Conservation (phyloP, 2,113 vertebrate species). For the Ophthalmolycus amberensis region DNA sequence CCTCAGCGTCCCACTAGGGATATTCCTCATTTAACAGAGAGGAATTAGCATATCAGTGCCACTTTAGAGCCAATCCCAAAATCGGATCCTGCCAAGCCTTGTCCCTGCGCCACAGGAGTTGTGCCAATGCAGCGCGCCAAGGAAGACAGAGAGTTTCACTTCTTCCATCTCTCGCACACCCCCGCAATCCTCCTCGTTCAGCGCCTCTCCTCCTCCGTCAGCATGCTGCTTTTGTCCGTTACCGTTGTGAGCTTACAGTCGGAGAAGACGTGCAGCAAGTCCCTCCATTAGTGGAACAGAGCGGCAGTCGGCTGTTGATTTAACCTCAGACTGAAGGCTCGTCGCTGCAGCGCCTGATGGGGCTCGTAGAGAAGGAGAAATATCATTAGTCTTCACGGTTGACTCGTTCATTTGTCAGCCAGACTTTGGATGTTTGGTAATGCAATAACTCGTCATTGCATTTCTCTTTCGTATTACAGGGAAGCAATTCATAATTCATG, state of each 20-base stretch:
- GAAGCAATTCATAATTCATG: constrained; percentile 25
- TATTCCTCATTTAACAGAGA: constrained; percentile 55
- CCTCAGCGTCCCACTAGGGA: constrained; percentile 40
- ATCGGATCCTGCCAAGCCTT: constrained; percentile 44
- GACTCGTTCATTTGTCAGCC: constrained; percentile 10
- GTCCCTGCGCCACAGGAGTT: constrained; percentile 26
- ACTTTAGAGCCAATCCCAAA: constrained; percentile 56
- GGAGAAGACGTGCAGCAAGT: constrained; percentile 32
- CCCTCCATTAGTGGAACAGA: constrained; percentile 4
- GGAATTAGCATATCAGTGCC: constrained; percentile 58
- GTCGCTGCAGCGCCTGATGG: not conserved
- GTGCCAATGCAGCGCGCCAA: constrained; percentile 50
- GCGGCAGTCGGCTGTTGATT: not conserved
- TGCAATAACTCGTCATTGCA: constrained; percentile 1
- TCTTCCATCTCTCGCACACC: constrained; percentile 24
- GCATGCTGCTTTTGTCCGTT: not conserved
- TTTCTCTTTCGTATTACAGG: not conserved
- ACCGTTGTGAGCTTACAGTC: constrained; percentile 7
- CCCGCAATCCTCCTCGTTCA: constrained; percentile 32
- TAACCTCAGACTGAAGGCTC: not conserved
- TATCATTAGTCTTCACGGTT: not conserved
- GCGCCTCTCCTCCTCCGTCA: constrained; percentile 9
- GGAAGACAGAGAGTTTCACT: constrained; percentile 29
- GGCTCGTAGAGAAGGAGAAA: not conserved
- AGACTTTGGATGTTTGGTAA: constrained; percentile 5